Conservation (phyloP, 1,140 invertebrate genomes). For the Drosophila repletoides region DNA sequence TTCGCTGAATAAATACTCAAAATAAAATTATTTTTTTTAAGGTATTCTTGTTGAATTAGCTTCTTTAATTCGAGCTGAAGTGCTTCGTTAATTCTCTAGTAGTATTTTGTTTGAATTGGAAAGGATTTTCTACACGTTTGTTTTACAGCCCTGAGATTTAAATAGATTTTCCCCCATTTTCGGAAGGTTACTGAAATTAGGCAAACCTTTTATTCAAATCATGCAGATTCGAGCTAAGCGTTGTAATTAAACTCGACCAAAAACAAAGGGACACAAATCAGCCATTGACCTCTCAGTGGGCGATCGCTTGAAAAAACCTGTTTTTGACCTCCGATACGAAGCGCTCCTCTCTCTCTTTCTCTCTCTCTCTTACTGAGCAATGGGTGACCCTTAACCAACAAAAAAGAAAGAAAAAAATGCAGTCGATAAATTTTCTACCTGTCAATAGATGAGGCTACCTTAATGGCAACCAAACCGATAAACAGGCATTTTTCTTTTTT, state of each 20-base stretch:
- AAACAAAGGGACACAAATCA: constrained; percentile 54
- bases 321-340: constrained; percentile 43
- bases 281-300: constrained; percentile 73
- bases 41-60: no score
- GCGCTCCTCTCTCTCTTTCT: background rate
- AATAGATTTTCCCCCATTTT: background rate
- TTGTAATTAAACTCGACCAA: constrained; percentile 60
- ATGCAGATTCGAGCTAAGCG: constrained; percentile 43
- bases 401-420: no score
- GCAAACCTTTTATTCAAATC: constrained; percentile 57
- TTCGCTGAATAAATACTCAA: no score
- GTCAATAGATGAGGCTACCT: constrained; percentile 79
- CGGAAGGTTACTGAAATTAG: constrained; percentile 16
- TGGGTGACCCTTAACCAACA: constrained; percentile 21
- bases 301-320: constrained; percentile 61
- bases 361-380: no score
- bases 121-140: no score
- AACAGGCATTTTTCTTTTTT: constrained; percentile 61
- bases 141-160: background rate
- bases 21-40: no score
- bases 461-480: constrained; percentile 77
- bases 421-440: constrained; percentile 80
- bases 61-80: no score
- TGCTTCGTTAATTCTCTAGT: no score
- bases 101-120: no score